Percentiles rank a stretch among this genome's conserved stretches.
These are phyloP conservation scores for Maconellicoccus hirsutus DNA, from an alignment of 1,140 invertebrate species.

Conservation along the genomic window DNA sequence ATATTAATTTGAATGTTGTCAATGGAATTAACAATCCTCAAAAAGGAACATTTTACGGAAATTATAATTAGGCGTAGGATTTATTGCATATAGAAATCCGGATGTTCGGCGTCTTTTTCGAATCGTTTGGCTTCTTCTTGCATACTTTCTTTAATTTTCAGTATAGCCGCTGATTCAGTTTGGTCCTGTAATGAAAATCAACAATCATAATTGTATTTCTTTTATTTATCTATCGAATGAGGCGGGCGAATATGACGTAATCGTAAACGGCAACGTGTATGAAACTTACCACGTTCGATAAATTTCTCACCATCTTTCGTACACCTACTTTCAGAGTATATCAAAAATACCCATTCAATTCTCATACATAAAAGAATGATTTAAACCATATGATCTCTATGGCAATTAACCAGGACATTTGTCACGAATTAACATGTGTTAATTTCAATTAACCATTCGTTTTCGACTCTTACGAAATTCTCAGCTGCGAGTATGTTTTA, in stretches of 20 bases:
- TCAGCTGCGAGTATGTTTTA: no score
- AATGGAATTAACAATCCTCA: neutral
- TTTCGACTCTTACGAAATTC: no score
- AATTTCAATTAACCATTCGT: no score
- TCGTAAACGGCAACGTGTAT: neutral
- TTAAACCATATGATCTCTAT: no score
- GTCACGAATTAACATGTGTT: no score
- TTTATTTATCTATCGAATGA: no score
- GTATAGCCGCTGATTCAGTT: constrained; percentile 95
- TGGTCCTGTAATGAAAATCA: constrained; percentile 45
- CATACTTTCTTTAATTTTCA: constrained; percentile 99
- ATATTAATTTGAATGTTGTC: neutral
- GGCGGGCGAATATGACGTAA: neutral
- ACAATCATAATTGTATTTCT: neutral
- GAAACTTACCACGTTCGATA: no score
- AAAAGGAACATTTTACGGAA: neutral
- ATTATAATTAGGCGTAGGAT: neutral
- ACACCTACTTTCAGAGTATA: no score
- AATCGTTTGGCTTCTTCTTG: constrained; percentile 99
- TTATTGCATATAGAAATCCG: constrained; percentile 81
- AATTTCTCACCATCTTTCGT: no score
- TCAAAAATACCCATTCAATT: no score
- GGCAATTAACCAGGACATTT: no score
- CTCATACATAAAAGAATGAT: no score
- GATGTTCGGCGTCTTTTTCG: constrained; percentile 95